These are phyloP conservation scores for Matsumurasca onukii DNA, from an alignment of 1,140 invertebrate genomes.

Conservation along the genomic window DNA sequence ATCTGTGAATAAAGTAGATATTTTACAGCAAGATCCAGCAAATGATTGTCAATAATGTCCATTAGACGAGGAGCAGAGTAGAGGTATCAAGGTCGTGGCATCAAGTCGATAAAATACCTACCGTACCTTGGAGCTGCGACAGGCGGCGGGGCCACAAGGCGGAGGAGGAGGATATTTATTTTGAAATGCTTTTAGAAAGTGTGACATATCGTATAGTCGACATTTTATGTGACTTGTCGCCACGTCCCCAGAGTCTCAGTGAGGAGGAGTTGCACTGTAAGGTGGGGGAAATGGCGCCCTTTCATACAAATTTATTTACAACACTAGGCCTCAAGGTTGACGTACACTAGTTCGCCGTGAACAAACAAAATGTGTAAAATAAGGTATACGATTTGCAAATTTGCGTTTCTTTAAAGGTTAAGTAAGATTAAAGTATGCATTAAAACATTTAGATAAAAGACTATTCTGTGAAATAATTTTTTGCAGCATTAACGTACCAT, in stretches of 20 bases:
- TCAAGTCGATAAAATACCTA: slow-evolving; percentile 12
- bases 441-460: too few relatives aligned
- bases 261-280: background rate
- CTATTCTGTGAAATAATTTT: too few relatives aligned
- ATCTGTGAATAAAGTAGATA: slow-evolving; percentile 3
- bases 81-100: background rate
- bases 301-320: slow-evolving; percentile 22
- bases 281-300: slow-evolving; percentile 24
- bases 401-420: too few relatives aligned
- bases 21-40: slow-evolving; percentile 6
- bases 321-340: too few relatives aligned
- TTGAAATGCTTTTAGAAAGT: slow-evolving; percentile 32
- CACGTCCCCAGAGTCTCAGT: background rate
- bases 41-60: background rate
- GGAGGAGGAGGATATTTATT: slow-evolving; percentile 26
- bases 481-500: too few relatives aligned
- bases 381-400: too few relatives aligned
- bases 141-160: background rate
- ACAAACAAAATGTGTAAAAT: too few relatives aligned
- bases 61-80: background rate
- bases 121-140: background rate
- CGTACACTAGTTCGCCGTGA: too few relatives aligned
- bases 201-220: slow-evolving; percentile 30
- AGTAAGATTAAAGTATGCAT: too few relatives aligned
- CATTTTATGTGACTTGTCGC: slow-evolving; percentile 29